These are phyloP conservation scores for Proterorhinus semilunaris DNA, from an alignment of 2,113 vertebrate species.

Conservation along the genomic window DNA sequence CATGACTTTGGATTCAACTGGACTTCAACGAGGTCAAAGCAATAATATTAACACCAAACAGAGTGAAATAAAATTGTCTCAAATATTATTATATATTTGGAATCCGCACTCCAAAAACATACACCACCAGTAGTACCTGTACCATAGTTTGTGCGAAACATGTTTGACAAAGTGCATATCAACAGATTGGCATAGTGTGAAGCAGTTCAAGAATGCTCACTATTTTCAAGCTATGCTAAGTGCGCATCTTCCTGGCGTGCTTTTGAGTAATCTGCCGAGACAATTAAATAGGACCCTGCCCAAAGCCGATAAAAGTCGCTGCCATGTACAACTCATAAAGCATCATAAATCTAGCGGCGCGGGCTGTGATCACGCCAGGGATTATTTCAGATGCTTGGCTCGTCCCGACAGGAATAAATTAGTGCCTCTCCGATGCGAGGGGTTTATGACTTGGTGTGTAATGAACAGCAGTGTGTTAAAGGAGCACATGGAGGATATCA, in stretches of 20 bases:
- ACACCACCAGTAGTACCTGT: no score
- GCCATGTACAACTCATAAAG: constrained; percentile 26
- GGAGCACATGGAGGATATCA: constrained; percentile 38
- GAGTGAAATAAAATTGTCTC: no score
- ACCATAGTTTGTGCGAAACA: no score
- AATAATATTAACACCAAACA: no score
- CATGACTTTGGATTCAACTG: no score
- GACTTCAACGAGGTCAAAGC: no score
- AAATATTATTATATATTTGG: no score
- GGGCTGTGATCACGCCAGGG: constrained; percentile 41
- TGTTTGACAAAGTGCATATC: constrained; percentile 4
- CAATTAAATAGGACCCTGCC: constrained; percentile 36
- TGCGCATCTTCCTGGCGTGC: constrained; percentile 30
- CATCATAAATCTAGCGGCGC: constrained; percentile 41
- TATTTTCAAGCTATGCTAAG: constrained; percentile 34
- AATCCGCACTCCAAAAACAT: no score
- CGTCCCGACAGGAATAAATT: constrained; percentile 52
- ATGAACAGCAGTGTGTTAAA: constrained; percentile 53
- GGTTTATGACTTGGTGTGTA: constrained; percentile 45
- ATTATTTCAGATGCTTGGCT: constrained; percentile 52
- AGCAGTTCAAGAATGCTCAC: constrained; percentile 48
- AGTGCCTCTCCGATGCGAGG: constrained; percentile 19
- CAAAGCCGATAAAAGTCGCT: constrained; percentile 34
- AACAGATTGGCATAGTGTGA: constrained; percentile 3
- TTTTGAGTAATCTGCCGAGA: constrained; percentile 42